Base-by-base conservation (phyloP, 2,797 vertebrate genomes). In the Crocodylus rhombifer region DNA sequence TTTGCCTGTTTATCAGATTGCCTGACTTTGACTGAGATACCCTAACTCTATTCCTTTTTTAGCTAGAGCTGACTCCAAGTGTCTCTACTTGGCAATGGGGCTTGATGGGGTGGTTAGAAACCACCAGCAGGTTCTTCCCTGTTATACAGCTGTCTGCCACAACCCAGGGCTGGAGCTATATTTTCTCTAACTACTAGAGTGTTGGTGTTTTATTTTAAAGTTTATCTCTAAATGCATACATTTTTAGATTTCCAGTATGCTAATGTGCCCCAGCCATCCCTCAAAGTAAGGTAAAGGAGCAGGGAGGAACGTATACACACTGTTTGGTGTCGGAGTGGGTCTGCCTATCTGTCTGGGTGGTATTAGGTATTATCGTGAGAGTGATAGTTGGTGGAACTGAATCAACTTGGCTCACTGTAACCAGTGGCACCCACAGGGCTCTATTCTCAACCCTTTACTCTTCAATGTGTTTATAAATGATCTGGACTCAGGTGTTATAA, bases 321-420 rank as follows among this genome's bases (percentile, higher is more conserved):
- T 65, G 63, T 23, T 61, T 85, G 36, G 3, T 80, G 90, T 85
- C 30, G 30, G 36, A 26, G 4, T 78, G 23, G 64, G 74, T 33
- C 28, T 25, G 20, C 56, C 20, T 75, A 77, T 26, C 78, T 84
- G 57, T 28, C 25, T 30, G 28, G 61, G 25, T 64, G n/a, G 26
- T 65, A 7, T 65, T n/a, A 65, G 28, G 14, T 51, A 51, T 51
- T 51, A 51, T 51, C 42, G 42, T 51, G 42, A 51, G 42, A 51
- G 42, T 51, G 42, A 51, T 51, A 51, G 42, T 51, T 51, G 42
- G 10, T 51, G 42, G 42, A 51, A 51, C 42, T 10, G 42, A 51
- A 51, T 51, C 14, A 2, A 28, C 33, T 42, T 30, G 57, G 6
- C 30, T 16, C 0, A 0, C 2, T 67, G 87, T 65, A 78, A 78